Percentiles rank a stretch among this genome's conserved stretches.
Conservation (phyloP, 2,888 invertebrate genomes). For the Exocentrus adspersus region DNA sequence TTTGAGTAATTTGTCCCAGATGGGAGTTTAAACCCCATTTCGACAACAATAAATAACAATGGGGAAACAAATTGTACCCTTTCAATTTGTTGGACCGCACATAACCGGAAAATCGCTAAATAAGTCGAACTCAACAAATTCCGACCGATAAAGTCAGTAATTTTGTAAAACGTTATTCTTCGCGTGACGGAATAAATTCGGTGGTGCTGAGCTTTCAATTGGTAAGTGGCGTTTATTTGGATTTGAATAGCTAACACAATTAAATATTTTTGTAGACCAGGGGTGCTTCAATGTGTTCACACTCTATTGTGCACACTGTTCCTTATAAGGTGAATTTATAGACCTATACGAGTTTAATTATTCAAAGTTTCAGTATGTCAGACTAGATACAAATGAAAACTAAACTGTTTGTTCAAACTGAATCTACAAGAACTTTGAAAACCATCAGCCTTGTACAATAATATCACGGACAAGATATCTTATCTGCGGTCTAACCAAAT, state of each 20-base stretch:
- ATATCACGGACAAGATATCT: too few species aligned
- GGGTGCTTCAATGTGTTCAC: too few species aligned
- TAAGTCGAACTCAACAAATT: conserved; percentile 3
- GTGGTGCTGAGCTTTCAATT: not conserved
- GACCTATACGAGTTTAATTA: too few species aligned
- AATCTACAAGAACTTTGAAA: not conserved
- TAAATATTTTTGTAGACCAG: not conserved
- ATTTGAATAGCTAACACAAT: not conserved
- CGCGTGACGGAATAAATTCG: not conserved
- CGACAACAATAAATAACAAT: conserved; percentile 14
- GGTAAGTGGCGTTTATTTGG: not conserved
- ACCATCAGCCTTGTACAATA: too few species aligned
- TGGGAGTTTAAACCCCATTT: not conserved
- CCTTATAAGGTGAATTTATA: too few species aligned
- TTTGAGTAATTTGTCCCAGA: not conserved
- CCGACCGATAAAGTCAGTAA: not conserved
- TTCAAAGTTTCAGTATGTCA: too few species aligned
- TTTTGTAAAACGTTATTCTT: not conserved
- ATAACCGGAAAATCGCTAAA: conserved; percentile 1
- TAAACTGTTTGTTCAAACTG: not conserved
- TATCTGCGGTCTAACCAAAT: too few species aligned
- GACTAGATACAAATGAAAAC: too few species aligned
- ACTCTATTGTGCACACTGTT: too few species aligned
- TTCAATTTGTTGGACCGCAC: not conserved
- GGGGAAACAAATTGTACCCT: conserved; percentile 11